Evolutionary conservation across 2,113 vertebrate genomes (phyloP).

Genomic region (Terrapene triunguis): DNA sequence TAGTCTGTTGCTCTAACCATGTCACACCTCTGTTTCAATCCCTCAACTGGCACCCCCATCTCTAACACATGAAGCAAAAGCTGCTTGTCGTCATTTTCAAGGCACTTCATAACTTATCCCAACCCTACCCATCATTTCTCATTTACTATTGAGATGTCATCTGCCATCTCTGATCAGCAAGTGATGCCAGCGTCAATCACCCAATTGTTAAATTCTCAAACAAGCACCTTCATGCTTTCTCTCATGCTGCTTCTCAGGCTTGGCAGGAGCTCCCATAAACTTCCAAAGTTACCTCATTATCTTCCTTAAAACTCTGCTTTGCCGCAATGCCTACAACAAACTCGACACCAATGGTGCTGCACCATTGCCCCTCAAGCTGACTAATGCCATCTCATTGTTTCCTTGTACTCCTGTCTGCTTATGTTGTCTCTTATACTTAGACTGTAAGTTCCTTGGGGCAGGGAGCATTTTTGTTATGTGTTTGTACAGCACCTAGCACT

Average conservation of each 20-base stretch:
- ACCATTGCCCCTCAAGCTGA: neutral
- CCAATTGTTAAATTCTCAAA: neutral
- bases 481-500: neutral
- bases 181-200: neutral
- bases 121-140: neutral
- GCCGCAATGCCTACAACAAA: neutral
- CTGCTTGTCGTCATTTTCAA: neutral
- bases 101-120: neutral
- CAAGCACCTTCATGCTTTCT: neutral
- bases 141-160: neutral
- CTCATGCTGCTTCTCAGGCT: neutral
- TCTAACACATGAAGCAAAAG: neutral
- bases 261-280: neutral
- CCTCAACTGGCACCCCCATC: neutral
- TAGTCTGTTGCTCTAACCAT: neutral
- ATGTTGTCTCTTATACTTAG: neutral
- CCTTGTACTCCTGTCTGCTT: neutral
- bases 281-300: neutral
- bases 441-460: neutral
- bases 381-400: neutral
- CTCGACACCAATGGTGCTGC: neutral
- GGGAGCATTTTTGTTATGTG: too few relatives aligned
- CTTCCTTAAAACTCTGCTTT: neutral
- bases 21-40: neutral
- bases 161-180: neutral